Conservation (phyloP, 2,797 vertebrate genomes). For the Halcyon leucocephala region DNA sequence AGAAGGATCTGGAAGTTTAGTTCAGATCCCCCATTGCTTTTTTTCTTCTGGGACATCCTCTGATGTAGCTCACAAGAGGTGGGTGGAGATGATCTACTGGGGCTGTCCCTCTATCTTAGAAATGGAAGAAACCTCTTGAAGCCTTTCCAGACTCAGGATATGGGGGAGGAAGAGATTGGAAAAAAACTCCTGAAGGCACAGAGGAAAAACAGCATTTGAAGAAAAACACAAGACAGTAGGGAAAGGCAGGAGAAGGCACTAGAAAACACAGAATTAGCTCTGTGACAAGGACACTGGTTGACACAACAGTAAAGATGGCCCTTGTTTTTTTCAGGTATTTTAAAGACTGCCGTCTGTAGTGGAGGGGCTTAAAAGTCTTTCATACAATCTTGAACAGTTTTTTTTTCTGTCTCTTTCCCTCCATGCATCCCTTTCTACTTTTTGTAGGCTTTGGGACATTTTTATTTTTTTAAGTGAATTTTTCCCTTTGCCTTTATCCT, state of each 20-base stretch:
- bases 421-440: not conserved
- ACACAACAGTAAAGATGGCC: not conserved
- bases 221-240: rapidly evolving
- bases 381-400: not conserved
- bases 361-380: not conserved
- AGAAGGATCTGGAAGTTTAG: not conserved
- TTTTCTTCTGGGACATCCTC: not conserved
- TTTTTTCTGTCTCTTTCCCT: not conserved
- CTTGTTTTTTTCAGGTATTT: not conserved
- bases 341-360: not conserved
- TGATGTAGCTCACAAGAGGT: not conserved
- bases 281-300: not conserved
- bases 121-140: not conserved
- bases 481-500: not conserved
- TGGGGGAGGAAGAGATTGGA: not conserved
- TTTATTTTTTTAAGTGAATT: not conserved
- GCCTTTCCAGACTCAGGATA: not conserved
- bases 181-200: not conserved
- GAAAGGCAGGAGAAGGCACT: not conserved
- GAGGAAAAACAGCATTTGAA: not conserved
- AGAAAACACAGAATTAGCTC: not conserved
- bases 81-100: not conserved
- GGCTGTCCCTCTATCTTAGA: not conserved
- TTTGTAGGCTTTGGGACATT: not conserved
- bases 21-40: not conserved